Base-by-base conservation (phyloP, 53 echinoderm and acorn worm genomes). In the Zoroaster sp. region DNA sequence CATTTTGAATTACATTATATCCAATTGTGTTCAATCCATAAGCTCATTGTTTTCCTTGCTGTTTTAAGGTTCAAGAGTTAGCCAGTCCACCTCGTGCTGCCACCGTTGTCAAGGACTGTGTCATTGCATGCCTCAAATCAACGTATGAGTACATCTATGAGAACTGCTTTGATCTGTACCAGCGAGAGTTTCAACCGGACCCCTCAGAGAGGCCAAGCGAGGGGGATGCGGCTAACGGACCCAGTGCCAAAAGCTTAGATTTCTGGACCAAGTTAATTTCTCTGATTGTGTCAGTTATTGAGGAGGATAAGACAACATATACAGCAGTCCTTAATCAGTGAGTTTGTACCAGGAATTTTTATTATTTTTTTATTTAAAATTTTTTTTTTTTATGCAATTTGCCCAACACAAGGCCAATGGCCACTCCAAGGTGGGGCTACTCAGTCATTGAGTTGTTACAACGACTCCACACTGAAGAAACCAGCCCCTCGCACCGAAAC, bases 191-290 rank as follows among this genome's bases (percentile, higher is more conserved):
- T 89, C 96, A 99, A 40, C 93, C 96, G 34, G 99, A 96, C 69
- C 93, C 93, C 30, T 85, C 91, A 13, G 95, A 95, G 9, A 91
- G 91, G 51, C 91, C 89, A 32, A 86, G 78, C 25, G 87, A 91
- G 53, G 75, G 75, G 17, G 95, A 93, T 13, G 96, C 91, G 23
- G 81, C 74, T n/a, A 92, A 92, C 40, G 91, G 96, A 18, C 94
- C 92, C 49, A 91, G 94, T 51, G 94, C 96, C 23, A 94, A 91
- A 73, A 96, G 94, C 76, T 83, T 98, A 39, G 96, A 98, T 80
- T 98, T 94, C 94, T 98, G 98, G 98, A 92, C 98, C 86, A 96
- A 96, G 91, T 87, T 98, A 43, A 98, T 98, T 46, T 94, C 94
- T 9, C 87, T 98, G 35, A 96, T 98, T 66, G 96, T 96, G 59